These are phyloP conservation scores for Oreochromis niloticus DNA, from an alignment of 2,113 vertebrate genomes.

Conservation along the genomic window DNA sequence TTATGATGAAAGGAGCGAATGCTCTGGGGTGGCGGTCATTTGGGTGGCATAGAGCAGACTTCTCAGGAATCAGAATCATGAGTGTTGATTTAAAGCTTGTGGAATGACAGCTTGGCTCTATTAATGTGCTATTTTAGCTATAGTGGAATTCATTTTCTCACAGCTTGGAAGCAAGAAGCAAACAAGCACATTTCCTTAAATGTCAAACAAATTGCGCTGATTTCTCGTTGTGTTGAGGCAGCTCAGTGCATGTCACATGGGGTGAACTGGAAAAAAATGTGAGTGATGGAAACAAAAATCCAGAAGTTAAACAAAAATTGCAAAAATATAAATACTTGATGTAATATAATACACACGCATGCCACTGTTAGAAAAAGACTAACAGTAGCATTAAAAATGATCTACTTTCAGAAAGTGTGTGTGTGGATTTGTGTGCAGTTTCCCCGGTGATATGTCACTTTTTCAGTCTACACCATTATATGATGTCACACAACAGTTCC, in stretches of 20 bases:
- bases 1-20: not conserved
- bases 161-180: not conserved
- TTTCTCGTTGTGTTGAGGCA: not conserved
- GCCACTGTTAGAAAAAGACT: not conserved
- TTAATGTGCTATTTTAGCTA: not conserved
- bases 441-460: not conserved
- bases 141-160: not conserved
- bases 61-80: not conserved
- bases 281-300: not conserved
- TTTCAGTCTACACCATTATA: not conserved
- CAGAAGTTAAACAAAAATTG: not conserved
- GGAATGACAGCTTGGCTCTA: not conserved
- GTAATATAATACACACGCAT: not conserved
- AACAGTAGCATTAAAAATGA: not conserved
- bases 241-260: not conserved
- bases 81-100: not conserved
- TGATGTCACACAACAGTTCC: not conserved
- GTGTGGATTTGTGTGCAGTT: not conserved
- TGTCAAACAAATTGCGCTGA: not conserved
- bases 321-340: not conserved
- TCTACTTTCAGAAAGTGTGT: not conserved
- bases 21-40: not conserved
- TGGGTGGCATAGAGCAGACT: not conserved
- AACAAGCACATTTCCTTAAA: not conserved
- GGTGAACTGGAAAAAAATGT: not conserved